These are phyloP conservation scores for Perizoma flavofasciatum DNA, from an alignment of 2,888 invertebrate species.

Conservation along the genomic window DNA sequence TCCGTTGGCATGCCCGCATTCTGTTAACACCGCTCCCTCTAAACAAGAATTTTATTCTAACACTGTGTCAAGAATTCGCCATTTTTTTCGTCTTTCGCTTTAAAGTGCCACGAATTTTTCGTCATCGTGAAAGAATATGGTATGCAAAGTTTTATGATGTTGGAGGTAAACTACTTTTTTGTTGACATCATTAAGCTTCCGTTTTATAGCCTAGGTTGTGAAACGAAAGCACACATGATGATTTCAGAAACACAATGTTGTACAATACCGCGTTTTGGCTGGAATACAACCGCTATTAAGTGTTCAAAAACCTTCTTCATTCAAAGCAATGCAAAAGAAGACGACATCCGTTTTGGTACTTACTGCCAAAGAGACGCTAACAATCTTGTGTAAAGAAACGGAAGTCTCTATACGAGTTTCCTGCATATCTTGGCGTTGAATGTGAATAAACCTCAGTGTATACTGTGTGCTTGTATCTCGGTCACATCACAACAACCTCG, in stretches of 20 bases:
- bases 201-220: no score
- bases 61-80: conserved; percentile 18
- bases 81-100: conserved; percentile 13
- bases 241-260: no score
- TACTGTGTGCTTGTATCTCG: conserved; percentile 43
- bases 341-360: no score
- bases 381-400: conserved; percentile 15
- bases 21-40: conserved; percentile 24
- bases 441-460: conserved; percentile 18
- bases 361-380: conserved; percentile 9
- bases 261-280: no score
- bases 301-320: no score
- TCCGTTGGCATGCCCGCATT: conserved; percentile 19
- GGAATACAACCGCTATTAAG: no score
- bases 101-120: conserved; percentile 12
- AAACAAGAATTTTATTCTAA: conserved; percentile 30
- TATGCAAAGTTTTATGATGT: not conserved
- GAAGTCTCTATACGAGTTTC: conserved; percentile 21
- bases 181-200: no score
- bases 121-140: conserved; percentile 5
- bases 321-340: no score
- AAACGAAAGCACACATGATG: no score
- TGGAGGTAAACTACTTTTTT: no score
- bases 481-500: conserved; percentile 50
- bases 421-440: conserved; percentile 25